Evolutionary conservation across 2,888 invertebrate species (phyloP).

Genomic region (Entomobrya multifasciata): DNA sequence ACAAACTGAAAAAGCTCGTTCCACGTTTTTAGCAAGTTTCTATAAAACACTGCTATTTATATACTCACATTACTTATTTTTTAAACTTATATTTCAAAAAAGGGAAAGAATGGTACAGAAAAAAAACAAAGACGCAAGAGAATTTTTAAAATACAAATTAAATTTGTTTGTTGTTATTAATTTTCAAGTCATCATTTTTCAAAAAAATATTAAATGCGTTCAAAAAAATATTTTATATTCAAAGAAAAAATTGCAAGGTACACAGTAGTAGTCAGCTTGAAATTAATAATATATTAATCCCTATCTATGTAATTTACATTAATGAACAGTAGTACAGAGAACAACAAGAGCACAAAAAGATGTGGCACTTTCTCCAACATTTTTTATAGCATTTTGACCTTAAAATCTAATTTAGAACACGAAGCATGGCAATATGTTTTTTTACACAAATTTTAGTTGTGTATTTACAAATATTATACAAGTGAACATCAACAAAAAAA

Average conservation of each 20-base stretch:
- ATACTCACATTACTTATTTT: not conserved
- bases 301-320: not conserved
- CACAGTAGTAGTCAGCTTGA: constrained; percentile 55
- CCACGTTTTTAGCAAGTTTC: constrained; percentile 37
- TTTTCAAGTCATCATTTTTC: too few relatives aligned
- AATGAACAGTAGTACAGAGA: constrained; percentile 37
- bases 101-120: constrained; percentile 3
- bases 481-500: constrained; percentile 37
- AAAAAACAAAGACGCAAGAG: constrained; percentile 8
- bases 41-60: not conserved
- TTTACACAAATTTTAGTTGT: constrained; percentile 26
- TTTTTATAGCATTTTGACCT: not conserved
- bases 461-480: constrained; percentile 54
- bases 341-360: constrained; percentile 26
- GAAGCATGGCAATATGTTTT: constrained; percentile 62
- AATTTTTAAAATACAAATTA: not conserved
- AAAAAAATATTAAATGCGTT: not conserved
- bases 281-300: not conserved
- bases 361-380: not conserved
- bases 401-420: constrained; percentile 46
- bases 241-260: constrained; percentile 51
- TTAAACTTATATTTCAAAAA: too few relatives aligned
- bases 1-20: constrained; percentile 59
- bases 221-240: constrained; percentile 15
- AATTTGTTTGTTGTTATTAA: not conserved